Conservation (phyloP, 2,797 vertebrate species). For the Lithobates pipiens region DNA sequence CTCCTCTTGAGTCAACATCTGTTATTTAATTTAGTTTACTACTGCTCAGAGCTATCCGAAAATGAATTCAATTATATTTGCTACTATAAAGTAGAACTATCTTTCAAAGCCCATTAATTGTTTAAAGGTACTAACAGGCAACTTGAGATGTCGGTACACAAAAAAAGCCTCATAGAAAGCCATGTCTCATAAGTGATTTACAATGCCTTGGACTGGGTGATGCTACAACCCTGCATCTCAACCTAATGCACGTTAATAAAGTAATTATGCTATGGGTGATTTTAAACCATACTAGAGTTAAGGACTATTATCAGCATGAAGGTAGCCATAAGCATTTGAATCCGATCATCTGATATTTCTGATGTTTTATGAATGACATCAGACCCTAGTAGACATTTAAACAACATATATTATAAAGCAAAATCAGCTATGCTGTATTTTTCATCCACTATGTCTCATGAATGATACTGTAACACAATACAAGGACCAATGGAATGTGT, state of each 20-base stretch:
- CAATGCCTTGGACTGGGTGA: not conserved
- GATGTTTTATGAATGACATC: too few species aligned
- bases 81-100: conserved; percentile 40
- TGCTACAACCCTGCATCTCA: not conserved
- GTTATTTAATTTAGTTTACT: conserved; percentile 68
- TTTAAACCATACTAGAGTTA: not conserved
- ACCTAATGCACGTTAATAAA: not conserved
- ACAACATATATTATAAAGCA: too few species aligned
- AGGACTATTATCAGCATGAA: not conserved
- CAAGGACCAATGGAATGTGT: too few species aligned
- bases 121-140: conserved; percentile 2
- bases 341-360: too few species aligned
- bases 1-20: conserved; percentile 69
- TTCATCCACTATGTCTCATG: too few species aligned
- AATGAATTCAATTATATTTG: conserved; percentile 41
- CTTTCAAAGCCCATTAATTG: conserved; percentile 37
- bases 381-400: too few species aligned
- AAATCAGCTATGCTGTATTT: too few species aligned
- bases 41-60: conserved; percentile 53
- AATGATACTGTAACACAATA: too few species aligned
- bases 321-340: too few species aligned
- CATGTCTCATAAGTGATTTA: not conserved
- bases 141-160: not conserved
- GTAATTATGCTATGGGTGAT: not conserved
- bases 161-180: not conserved